A percentile compares a stretch with the other conserved stretches of the same genome.
Conservation (phyloP, 2,888 invertebrate genomes). For the Stenodema calcarata region DNA sequence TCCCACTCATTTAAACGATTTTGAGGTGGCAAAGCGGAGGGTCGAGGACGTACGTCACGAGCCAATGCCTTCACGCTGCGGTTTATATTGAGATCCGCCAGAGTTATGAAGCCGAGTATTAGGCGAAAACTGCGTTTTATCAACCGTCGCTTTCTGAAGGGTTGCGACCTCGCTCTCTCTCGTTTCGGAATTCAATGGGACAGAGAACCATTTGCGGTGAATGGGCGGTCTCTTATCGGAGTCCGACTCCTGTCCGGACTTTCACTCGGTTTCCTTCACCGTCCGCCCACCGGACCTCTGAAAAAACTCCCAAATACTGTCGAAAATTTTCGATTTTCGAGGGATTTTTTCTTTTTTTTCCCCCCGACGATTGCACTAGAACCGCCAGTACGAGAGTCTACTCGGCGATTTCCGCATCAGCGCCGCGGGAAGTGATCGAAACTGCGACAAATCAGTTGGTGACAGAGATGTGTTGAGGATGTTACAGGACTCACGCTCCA, state of each 20-base stretch:
- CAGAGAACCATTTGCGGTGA: conserved; percentile 8
- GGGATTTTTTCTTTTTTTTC: no score
- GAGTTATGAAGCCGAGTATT: neutral
- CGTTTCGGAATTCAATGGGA: neutral
- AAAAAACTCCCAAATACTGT: neutral
- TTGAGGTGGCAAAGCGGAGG: neutral
- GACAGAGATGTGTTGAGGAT: no score
- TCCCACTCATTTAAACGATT: neutral
- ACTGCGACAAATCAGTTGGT: no score
- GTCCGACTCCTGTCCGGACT: neutral
- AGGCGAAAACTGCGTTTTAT: neutral
- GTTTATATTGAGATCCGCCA: neutral
- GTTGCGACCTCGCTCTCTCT: neutral
- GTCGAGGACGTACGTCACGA: neutral
- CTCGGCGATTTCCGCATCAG: no score
- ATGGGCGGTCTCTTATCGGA: neutral
- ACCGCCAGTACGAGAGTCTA: no score
- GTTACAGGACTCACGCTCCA: no score
- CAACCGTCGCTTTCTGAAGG: neutral
- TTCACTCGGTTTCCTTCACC: neutral
- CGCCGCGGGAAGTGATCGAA: no score
- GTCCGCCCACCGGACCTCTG: neutral
- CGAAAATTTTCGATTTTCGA: neutral
- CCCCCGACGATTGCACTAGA: no score
- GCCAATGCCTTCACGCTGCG: neutral